phyloP scores from a whole-genome alignment of 2,888 invertebrate species.

The Liposcelis brunnea region DNA sequence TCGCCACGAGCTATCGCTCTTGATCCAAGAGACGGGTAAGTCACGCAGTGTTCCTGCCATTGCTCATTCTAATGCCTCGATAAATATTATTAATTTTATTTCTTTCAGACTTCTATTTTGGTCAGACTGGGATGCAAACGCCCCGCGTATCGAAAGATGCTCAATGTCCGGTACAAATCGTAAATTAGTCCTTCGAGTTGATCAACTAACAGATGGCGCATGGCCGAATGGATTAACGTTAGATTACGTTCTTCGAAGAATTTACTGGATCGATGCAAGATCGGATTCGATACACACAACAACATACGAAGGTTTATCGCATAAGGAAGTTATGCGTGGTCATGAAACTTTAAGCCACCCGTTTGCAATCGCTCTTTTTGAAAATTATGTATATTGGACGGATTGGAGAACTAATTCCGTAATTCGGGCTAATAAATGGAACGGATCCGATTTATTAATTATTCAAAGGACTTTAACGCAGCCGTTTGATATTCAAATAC shows the following conservation, averaged over 20 bases:
- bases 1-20: conserved; percentile 67
- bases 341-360: conserved; percentile 69
- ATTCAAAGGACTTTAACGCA: conserved; percentile 71
- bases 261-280: conserved; percentile 76
- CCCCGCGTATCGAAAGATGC: conserved; percentile 66
- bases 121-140: conserved; percentile 70
- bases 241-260: conserved; percentile 51
- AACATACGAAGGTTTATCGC: conserved; percentile 60
- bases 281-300: conserved; percentile 77
- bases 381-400: conserved; percentile 80
- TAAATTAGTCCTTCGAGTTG: conserved; percentile 39
- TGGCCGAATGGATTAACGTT: conserved; percentile 76
- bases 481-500: conserved; percentile 77
- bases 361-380: conserved; percentile 74
- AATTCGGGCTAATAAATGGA: conserved; percentile 75
- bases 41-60: too few species aligned
- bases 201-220: conserved; percentile 37
- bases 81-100: too few species aligned
- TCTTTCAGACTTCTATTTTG: conserved; percentile 49
- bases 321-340: conserved; percentile 48
- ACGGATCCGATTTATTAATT: conserved; percentile 55
- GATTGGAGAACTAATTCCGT: conserved; percentile 84
- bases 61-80: too few species aligned
- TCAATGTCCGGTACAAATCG: conserved; percentile 58
- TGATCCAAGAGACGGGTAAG: conserved; percentile 55